Base-by-base conservation (phyloP, 2,113 vertebrate species). In the Microtus ochrogaster region DNA sequence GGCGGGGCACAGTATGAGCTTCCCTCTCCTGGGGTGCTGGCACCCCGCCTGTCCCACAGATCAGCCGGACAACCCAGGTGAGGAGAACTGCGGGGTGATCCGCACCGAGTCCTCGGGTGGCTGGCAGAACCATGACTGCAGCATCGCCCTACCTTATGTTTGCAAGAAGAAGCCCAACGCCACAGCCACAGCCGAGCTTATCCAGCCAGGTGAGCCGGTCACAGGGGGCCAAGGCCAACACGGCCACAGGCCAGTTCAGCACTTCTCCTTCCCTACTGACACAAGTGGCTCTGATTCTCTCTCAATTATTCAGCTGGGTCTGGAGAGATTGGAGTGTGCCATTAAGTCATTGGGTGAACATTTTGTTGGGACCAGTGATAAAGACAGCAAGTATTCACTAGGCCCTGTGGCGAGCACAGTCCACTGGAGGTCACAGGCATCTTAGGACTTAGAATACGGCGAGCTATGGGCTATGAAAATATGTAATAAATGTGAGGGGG, bases 81-180 rank as follows among this genome's bases (percentile, higher is more conserved):
- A 99, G 97, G 99, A 99, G 97, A 99, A 99, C 98, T 99, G 99
- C 0, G 99, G 98, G 0, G 99, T 99, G 96, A 99, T 99, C 98
- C 98, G 99, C 86, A 99, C 99, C 0, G 99, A 99, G 98, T 99
- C 99, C 0, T 99, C 99, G 0, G 99, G 99, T 0, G 99, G 99
- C 16, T 99, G 99, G 99, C 99, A 99, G 98, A 99, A 99, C 98
- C 99, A 99, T 0, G 99, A 99, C 94, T 99, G 99, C 44, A 99
- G 99, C 93, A 99, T 99, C 0, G 99, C 99, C 13, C 98, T 99
- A 94, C 99, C 99, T 1, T 99, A 99, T 0, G 99, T 99, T 55
- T 99, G 99, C 97, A 99, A 99, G 98, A 99, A 99, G 98, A 99
- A 99, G 68, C 99, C 99, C 92, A 99, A 99, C 0, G 98, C 99